These are phyloP conservation scores for Antechinus flavipes DNA, from an alignment of 2,113 vertebrate species.

Conservation along the genomic window DNA sequence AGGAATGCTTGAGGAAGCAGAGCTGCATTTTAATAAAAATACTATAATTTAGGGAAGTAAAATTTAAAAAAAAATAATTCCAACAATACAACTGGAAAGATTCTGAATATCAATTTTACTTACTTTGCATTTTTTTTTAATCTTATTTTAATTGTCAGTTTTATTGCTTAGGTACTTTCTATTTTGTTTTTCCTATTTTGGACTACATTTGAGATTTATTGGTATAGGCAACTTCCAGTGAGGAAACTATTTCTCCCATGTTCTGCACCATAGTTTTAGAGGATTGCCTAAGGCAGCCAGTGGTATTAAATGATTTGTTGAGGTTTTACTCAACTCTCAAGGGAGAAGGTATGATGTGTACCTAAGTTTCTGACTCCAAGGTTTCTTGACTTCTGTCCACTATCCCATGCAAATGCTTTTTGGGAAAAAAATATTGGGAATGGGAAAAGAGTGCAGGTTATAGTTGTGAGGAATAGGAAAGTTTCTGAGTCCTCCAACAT, in stretches of 20 bases:
- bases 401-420: neutral
- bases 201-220: neutral
- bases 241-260: neutral
- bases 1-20: neutral
- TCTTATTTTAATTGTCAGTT: slow-evolving; percentile 39
- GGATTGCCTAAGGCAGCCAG: neutral
- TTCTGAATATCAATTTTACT: neutral
- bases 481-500: neutral
- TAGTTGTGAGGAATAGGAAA: neutral
- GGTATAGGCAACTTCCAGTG: neutral
- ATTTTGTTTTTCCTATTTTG: neutral
- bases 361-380: neutral
- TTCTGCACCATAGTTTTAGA: neutral
- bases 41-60: neutral
- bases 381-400: neutral
- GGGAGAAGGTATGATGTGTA: neutral
- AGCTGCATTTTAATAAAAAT: slow-evolving; percentile 17
- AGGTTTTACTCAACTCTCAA: neutral
- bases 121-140: neutral
- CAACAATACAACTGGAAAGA: neutral
- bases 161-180: slow-evolving; percentile 4
- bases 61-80: neutral
- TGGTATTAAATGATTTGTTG: neutral
- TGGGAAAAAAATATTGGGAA: too few relatives aligned
- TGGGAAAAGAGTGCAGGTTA: neutral